Conservation (phyloP, 2,113 vertebrate genomes). For the Proterorhinus semilunaris region DNA sequence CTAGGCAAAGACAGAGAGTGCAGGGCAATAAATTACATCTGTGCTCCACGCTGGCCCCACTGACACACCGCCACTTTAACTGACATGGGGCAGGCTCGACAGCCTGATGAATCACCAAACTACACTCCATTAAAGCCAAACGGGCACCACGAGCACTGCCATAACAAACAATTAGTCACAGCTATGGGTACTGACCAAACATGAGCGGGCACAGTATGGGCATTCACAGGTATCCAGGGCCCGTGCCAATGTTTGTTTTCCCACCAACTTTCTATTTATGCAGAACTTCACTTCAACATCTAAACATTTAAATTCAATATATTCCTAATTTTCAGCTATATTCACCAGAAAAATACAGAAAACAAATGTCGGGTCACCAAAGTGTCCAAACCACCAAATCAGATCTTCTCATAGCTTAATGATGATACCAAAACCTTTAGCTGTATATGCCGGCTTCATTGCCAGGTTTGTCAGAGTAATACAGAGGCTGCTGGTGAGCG, state of each 20-base stretch:
- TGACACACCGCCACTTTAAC: conserved; percentile 71
- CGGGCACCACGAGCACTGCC: conserved; percentile 66
- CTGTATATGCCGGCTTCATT: neutral
- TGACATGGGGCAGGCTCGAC: conserved; percentile 69
- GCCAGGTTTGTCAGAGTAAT: neutral
- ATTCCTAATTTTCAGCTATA: neutral
- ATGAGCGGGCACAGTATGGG: conserved; percentile 39
- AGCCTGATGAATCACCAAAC: conserved; percentile 76
- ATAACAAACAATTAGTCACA: conserved; percentile 81
- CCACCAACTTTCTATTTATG: too few relatives aligned
- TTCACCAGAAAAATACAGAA: neutral
- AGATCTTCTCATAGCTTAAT: neutral
- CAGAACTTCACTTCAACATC: too few relatives aligned
- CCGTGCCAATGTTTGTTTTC: too few relatives aligned
- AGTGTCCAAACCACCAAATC: too few relatives aligned
- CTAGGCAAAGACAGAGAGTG: conserved; percentile 57
- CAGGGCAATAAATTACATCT: conserved; percentile 76
- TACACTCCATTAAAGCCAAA: conserved; percentile 79
- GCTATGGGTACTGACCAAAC: conserved; percentile 54
- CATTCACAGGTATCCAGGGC: conserved; percentile 25
- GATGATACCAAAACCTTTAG: neutral
- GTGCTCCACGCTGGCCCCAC: conserved; percentile 54
- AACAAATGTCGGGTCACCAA: neutral
- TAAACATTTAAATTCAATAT: too few relatives aligned
- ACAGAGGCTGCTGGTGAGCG: conserved; percentile 15